Evolutionary conservation across 2,113 vertebrate genomes (phyloP).

Genomic region (Microcebus murinus): DNA sequence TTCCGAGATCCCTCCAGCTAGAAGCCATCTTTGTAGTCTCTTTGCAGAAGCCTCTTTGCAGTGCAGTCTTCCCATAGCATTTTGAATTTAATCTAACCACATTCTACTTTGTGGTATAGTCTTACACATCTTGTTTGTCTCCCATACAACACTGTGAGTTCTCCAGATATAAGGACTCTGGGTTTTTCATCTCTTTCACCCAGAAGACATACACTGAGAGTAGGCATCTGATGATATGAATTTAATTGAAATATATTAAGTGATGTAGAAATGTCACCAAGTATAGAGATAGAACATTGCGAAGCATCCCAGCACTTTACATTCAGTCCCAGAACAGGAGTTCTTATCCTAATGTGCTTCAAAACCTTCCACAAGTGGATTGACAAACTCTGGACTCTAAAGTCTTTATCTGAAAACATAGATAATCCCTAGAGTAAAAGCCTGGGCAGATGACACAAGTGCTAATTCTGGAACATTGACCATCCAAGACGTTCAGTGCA

Average conservation of each 20-base stretch:
- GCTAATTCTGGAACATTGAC: background rate
- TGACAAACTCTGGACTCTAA: background rate
- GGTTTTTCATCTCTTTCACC: background rate
- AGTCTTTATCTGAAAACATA: conserved; percentile 18
- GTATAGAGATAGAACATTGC: background rate
- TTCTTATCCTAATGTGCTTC: background rate
- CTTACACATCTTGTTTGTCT: background rate
- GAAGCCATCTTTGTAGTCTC: background rate
- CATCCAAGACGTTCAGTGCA: background rate
- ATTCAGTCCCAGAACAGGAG: background rate
- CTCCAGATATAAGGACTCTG: background rate
- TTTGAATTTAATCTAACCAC: background rate
- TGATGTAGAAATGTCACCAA: background rate
- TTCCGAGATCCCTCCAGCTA: background rate
- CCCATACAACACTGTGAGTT: background rate
- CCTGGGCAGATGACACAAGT: background rate
- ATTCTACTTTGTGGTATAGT: background rate
- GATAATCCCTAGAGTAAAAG: background rate
- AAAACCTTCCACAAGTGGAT: background rate
- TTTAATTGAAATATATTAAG: background rate
- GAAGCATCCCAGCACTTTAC: background rate
- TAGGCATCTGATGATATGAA: background rate
- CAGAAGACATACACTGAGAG: background rate
- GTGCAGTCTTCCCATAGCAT: background rate
- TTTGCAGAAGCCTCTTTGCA: too few relatives aligned